Conservation (phyloP, 2,888 invertebrate genomes). For the Tenthredo notha region DNA sequence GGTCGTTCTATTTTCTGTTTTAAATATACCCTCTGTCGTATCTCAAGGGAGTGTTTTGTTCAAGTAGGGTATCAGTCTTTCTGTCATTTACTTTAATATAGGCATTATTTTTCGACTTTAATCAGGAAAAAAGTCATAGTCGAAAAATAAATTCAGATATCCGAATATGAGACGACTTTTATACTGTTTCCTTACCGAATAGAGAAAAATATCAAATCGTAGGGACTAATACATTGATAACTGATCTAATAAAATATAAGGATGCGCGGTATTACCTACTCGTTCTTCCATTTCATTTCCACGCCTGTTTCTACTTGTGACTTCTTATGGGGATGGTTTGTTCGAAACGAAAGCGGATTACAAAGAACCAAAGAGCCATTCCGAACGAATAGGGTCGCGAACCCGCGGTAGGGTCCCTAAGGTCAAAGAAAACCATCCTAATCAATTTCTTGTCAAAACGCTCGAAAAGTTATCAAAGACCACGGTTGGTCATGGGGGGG, state of each 20-base stretch:
- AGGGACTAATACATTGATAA: not conserved
- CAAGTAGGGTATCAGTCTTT: not conserved
- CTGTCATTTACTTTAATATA: not conserved
- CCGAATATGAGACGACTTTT: not conserved
- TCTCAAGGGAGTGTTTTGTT: not conserved
- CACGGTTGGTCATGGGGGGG: not conserved
- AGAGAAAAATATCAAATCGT: not conserved
- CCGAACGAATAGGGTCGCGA: not conserved
- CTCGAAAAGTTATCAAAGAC: constrained; percentile 7
- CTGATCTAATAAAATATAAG: constrained; percentile 11
- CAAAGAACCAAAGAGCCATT: constrained; percentile 39
- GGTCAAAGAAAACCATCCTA: constrained; percentile 47
- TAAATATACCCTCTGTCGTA: not conserved
- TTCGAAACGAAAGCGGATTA: constrained; percentile 41
- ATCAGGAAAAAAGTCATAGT: not conserved
- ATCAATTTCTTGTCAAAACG: constrained; percentile 40
- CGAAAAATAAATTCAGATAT: not conserved
- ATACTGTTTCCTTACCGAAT: not conserved
- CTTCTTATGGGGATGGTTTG: constrained; percentile 25
- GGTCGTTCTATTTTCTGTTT: constrained; percentile 23
- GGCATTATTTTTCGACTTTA: not conserved
- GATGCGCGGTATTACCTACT: constrained; percentile 27
- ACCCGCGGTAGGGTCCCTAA: constrained; percentile 4
- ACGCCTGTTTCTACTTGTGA: not conserved
- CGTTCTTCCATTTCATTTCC: constrained; percentile 1